These are phyloP conservation scores for Dolomedes plantarius DNA, from an alignment of 2,888 invertebrate genomes.

Conservation along the genomic window DNA sequence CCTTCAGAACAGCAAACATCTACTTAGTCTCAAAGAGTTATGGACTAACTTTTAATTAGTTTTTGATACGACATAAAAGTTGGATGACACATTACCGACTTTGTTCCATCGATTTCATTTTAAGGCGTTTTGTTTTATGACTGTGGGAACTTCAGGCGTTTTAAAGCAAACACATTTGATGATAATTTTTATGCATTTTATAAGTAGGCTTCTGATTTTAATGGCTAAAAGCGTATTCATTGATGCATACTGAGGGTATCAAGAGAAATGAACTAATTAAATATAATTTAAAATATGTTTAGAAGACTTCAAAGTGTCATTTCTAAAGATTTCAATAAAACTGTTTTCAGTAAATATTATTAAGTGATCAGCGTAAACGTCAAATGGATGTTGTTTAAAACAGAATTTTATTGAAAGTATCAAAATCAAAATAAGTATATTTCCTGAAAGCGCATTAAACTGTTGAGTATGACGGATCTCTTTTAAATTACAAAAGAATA, in stretches of 20 bases:
- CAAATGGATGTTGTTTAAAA: too few species aligned
- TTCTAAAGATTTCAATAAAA: too few species aligned
- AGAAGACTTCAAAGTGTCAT: not conserved
- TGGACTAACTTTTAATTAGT: slow-evolving; percentile 68
- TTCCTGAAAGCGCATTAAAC: too few species aligned
- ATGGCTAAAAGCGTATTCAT: not conserved
- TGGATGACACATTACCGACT: slow-evolving; percentile 46
- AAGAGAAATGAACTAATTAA: not conserved
- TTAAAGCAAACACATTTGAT: slow-evolving; percentile 36
- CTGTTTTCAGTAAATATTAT: too few species aligned
- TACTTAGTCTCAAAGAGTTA: slow-evolving; percentile 27
- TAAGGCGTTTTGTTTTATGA: slow-evolving; percentile 30
- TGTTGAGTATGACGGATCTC: too few species aligned
- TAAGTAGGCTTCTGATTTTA: not conserved
- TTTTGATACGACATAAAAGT: slow-evolving; percentile 68
- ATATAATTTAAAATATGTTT: not conserved
- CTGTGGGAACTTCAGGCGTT: not conserved
- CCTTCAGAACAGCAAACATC: slow-evolving; percentile 50
- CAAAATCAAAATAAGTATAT: too few species aligned
- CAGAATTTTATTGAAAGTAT: too few species aligned
- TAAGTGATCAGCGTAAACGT: too few species aligned
- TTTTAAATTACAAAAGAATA: too few species aligned
- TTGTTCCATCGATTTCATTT: not conserved
- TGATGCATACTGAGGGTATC: not conserved
- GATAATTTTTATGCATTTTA: slow-evolving; percentile 23